Percentiles rank a stretch among this genome's conserved stretches.
Conservation (phyloP, 2,797 vertebrate genomes). For the Chelidonichthys spinosus region DNA sequence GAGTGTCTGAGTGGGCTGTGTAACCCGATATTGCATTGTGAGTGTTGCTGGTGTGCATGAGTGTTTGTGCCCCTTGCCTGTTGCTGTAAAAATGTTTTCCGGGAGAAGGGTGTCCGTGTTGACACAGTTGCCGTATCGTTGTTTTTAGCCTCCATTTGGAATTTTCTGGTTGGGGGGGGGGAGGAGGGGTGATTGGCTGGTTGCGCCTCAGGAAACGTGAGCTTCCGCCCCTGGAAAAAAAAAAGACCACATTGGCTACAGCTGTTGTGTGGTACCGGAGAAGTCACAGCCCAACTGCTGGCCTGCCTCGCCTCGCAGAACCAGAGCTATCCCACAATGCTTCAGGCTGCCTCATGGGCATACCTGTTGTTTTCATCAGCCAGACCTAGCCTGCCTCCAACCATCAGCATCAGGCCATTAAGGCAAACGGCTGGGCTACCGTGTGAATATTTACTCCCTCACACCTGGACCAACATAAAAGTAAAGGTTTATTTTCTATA, state of each 20-base stretch:
- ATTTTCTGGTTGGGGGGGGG: constrained; percentile 71
- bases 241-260: constrained; percentile 78
- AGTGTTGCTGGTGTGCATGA: constrained; percentile 31
- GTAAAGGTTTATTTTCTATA: constrained; percentile 1
- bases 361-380: constrained; percentile 28
- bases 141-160: constrained; percentile 88
- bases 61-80: constrained; percentile 62
- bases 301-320: constrained; percentile 63
- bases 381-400: constrained; percentile 15
- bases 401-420: constrained; percentile 11
- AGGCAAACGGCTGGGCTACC: not conserved
- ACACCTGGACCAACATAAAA: constrained; percentile 29
- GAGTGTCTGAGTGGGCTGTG: constrained; percentile 65
- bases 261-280: constrained; percentile 83
- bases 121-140: constrained; percentile 89
- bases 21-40: constrained; percentile 76
- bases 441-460: constrained; percentile 15
- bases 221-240: constrained; percentile 75
- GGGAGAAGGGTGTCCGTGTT: constrained; percentile 80
- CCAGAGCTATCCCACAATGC: constrained; percentile 17
- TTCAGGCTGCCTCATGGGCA: constrained; percentile 11
- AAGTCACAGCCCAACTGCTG: constrained; percentile 68
- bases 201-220: constrained; percentile 80
- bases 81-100: constrained; percentile 77
- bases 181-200: constrained; percentile 65